Evolutionary conservation across 2,113 vertebrate genomes (phyloP).

Genomic region (Salvelinus namaycush): DNA sequence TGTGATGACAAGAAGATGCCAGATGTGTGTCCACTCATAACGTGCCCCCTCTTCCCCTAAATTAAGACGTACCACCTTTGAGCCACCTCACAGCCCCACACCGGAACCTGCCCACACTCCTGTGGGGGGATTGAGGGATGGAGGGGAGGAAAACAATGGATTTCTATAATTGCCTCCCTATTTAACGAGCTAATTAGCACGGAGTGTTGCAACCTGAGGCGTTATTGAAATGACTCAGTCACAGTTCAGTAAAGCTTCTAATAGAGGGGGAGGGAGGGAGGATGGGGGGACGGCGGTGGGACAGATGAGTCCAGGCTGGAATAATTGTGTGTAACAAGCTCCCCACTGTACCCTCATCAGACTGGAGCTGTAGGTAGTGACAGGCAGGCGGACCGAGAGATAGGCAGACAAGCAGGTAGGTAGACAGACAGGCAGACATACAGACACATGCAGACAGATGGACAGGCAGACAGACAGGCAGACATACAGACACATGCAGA

Average conservation of each 20-base stretch:
- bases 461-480: too few relatives aligned
- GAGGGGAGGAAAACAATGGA: constrained; percentile 33
- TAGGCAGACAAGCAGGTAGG: too few relatives aligned
- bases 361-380: constrained; percentile 19
- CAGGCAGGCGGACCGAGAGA: too few relatives aligned
- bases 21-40: constrained; percentile 43
- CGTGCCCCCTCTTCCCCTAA: constrained; percentile 36
- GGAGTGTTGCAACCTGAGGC: constrained; percentile 65
- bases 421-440: too few relatives aligned
- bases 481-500: too few relatives aligned
- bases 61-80: constrained; percentile 43
- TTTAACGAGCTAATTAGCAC: constrained; percentile 76
- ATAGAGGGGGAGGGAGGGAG: constrained; percentile 53
- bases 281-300: constrained; percentile 26
- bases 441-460: too few relatives aligned
- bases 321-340: constrained; percentile 58
- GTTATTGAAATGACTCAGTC: constrained; percentile 73
- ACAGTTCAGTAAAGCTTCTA: constrained; percentile 72
- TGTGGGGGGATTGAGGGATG: constrained; percentile 15
- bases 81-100: constrained; percentile 40
- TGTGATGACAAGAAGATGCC: constrained; percentile 65
- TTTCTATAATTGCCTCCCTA: constrained; percentile 60
- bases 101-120: constrained; percentile 40
- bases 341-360: constrained; percentile 50
- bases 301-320: constrained; percentile 57